Base-by-base conservation (phyloP, 2,888 invertebrate species). In the Rhaphigaster nebulosa region DNA sequence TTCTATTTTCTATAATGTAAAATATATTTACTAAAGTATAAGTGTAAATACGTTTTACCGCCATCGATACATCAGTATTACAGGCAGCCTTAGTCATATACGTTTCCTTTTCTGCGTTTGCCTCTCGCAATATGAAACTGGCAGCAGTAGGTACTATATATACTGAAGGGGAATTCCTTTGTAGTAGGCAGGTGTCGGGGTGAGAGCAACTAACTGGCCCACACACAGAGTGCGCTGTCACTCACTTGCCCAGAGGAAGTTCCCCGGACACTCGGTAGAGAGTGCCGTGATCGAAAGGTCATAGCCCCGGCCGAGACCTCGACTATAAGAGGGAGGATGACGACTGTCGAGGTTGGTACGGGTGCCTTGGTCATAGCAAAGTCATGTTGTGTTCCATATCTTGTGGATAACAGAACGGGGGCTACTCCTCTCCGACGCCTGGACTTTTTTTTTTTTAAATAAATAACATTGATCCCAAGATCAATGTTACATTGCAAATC, bases 241-340 rank as follows among this genome's bases (percentile, higher is more conserved):
- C 93, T 93, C 93, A 87, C 60, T 41, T 90, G 93, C 94, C 94
- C 94, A 94, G 94, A 93, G 94, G 94, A 94, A 94, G 94, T 94
- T 94, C 94, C 94, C 94, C 94, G 94, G 95, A 95, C 94, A 93
- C 92, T 93, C 93, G 94, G 93, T 94, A 94, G 95, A 94, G 93
- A 95, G 94, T 94, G 94, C 93, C 94, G 93, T 93, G 93, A 94
- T 93, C 89, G 60, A n/a, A 70, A 65, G 70, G 38, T 89, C 89
- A 70, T 45, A 65, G 76, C 89, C 89, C 76, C 50, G 70, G 20
- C 76, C 89, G 15, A 76, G 41, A 65, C 29, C 89, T 23, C 41
- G 34, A 12, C 45, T 12, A 12, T 45, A 45, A 45, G 52, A 18
- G 52, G 52, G 52, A 54, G 52, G 18, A 18, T 54, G 3, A 54